Conservation (phyloP, 2,797 vertebrate genomes). For the Hydrophis major region DNA sequence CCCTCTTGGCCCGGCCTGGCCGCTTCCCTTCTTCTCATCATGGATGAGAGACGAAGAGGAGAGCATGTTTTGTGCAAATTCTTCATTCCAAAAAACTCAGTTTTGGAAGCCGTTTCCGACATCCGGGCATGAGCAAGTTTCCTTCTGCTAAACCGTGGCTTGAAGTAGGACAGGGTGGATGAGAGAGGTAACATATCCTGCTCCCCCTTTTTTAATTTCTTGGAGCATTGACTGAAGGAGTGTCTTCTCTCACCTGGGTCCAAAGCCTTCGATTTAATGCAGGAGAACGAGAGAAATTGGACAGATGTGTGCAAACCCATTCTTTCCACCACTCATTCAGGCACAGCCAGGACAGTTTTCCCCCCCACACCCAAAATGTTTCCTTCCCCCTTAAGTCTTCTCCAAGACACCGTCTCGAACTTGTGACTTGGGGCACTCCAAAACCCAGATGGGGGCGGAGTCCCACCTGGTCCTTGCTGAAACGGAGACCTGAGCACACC, state of each 20-base stretch:
- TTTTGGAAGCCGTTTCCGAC: not conserved
- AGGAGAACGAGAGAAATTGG: not conserved
- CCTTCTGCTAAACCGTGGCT: not conserved
- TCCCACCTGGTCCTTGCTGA: not conserved
- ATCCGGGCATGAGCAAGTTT: not conserved
- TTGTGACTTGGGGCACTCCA: not conserved
- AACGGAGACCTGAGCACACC: not conserved
- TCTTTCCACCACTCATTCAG: fast-evolving
- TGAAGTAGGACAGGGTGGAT: no score
- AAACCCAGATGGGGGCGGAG: not conserved
- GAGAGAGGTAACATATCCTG: not conserved
- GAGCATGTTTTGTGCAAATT: no score
- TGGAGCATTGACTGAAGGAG: not conserved
- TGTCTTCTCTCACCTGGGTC: not conserved
- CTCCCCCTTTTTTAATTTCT: not conserved
- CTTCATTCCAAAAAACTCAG: not conserved
- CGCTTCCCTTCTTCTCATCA: fast-evolving
- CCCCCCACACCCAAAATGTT: fast-evolving
- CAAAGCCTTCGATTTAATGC: not conserved
- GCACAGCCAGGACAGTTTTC: not conserved
- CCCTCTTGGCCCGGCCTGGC: not conserved
- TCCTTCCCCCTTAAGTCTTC: not conserved
- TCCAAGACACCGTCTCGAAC: not conserved
- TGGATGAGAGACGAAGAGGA: not conserved
- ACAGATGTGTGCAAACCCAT: not conserved